phyloP scores from a whole-genome alignment of 1,140 invertebrate genomes.

The Drosophila sproati region DNA sequence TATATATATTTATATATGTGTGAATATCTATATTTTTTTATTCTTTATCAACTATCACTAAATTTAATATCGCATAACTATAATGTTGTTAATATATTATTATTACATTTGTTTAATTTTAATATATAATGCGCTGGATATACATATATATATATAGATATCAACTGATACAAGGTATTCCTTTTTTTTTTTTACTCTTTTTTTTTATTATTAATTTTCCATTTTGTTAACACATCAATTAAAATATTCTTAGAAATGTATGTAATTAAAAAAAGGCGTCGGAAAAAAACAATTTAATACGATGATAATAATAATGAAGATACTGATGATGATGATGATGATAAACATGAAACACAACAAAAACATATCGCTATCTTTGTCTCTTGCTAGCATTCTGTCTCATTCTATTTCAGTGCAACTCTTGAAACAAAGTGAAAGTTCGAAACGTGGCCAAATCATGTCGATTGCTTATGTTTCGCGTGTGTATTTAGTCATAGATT shows the following conservation, averaged over 20 bases:
- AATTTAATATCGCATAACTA: conserved; percentile 52
- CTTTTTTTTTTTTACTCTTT: conserved; percentile 20
- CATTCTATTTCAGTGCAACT: conserved; percentile 32
- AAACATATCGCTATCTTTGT: conserved; percentile 46
- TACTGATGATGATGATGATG: conserved; percentile 61
- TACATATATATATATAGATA: conserved; percentile 17
- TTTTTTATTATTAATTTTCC: conserved; percentile 25
- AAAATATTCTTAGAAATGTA: conserved; percentile 33
- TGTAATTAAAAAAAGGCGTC: conserved; percentile 37
- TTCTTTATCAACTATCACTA: conserved; percentile 36
- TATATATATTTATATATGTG: conserved; percentile 23
- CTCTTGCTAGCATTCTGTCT: conserved; percentile 13
- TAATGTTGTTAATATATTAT: conserved; percentile 76
- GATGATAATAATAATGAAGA: conserved; percentile 67
- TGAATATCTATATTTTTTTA: conserved; percentile 45
- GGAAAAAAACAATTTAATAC: conserved; percentile 39
- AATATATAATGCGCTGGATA: conserved; percentile 58
- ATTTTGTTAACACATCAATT: conserved; percentile 40
- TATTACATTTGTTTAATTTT: conserved; percentile 78
- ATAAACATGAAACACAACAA: conserved; percentile 43
- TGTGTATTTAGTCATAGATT: no score
- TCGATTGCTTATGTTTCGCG: no score
- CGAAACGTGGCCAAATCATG: no score
- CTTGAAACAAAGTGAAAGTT: conserved; percentile 53
- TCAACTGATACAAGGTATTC: conserved; percentile 32